These are phyloP conservation scores for Meandrusa payeni DNA, from an alignment of 2,888 invertebrate species.

Conservation along the genomic window DNA sequence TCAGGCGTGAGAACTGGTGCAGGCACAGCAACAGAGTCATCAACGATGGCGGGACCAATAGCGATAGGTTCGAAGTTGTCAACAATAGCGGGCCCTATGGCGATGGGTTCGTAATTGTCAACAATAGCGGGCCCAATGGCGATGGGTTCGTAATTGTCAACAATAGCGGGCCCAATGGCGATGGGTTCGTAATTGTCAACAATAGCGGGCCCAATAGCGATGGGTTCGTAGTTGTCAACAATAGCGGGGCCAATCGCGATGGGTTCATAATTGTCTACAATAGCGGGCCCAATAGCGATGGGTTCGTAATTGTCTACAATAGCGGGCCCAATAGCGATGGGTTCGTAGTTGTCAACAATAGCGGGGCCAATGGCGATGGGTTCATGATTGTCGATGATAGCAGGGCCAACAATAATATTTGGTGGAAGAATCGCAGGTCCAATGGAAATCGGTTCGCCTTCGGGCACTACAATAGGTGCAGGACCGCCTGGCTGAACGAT, in stretches of 20 bases:
- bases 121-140: conserved; percentile 28
- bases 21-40: conserved; percentile 2
- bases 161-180: conserved; percentile 27
- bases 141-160: conserved; percentile 23
- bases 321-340: conserved; percentile 27
- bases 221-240: too few species aligned
- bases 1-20: neutral
- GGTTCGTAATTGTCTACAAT: conserved; percentile 11
- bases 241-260: too few species aligned
- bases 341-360: too few species aligned
- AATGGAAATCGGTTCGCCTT: conserved; percentile 19
- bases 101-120: conserved; percentile 25
- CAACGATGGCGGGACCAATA: conserved; percentile 19
- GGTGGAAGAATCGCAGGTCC: conserved; percentile 30
- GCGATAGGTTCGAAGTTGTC: conserved; percentile 11
- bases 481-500: conserved; percentile 5
- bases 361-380: conserved; percentile 28
- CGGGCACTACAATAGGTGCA: conserved; percentile 3
- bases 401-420: too few species aligned
- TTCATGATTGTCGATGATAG: too few species aligned
- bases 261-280: too few species aligned
- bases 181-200: too few species aligned
- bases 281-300: conserved; percentile 27
- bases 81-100: conserved; percentile 25
- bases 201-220: conserved; percentile 28